phyloP scores from a whole-genome alignment of 2,797 vertebrate genomes.

The Dromococcyx pavoninus region DNA sequence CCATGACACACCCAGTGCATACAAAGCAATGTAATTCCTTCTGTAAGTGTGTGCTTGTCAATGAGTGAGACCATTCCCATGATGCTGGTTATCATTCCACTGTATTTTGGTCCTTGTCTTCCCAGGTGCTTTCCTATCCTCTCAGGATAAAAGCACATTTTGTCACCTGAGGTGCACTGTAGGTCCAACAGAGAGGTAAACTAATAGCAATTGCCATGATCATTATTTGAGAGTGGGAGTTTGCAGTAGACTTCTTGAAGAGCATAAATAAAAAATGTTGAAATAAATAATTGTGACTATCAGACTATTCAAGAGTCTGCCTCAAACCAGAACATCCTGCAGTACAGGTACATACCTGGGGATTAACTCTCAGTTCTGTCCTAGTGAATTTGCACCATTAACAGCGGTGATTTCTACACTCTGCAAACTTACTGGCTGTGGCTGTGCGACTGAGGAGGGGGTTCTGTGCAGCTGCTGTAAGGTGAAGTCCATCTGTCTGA shows the following conservation, averaged over 20 bases:
- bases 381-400: neutral
- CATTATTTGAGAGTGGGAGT: neutral
- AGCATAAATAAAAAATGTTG: neutral
- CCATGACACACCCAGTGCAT: neutral
- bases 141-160: neutral
- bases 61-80: neutral
- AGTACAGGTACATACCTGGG: neutral
- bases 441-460: conserved; percentile 41
- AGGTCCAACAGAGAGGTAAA: neutral
- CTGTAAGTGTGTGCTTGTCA: fast-evolving
- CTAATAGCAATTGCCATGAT: neutral
- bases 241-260: neutral
- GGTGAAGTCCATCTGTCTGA: neutral
- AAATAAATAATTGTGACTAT: neutral
- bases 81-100: neutral
- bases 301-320: neutral
- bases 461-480: neutral
- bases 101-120: neutral
- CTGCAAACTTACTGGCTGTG: conserved; percentile 26
- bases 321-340: neutral
- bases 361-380: neutral
- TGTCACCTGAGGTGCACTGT: neutral
- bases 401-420: conserved; percentile 62
- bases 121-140: neutral
- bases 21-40: neutral